These are phyloP conservation scores for Uria lomvia DNA, from an alignment of 2,113 vertebrate genomes.

Conservation along the genomic window DNA sequence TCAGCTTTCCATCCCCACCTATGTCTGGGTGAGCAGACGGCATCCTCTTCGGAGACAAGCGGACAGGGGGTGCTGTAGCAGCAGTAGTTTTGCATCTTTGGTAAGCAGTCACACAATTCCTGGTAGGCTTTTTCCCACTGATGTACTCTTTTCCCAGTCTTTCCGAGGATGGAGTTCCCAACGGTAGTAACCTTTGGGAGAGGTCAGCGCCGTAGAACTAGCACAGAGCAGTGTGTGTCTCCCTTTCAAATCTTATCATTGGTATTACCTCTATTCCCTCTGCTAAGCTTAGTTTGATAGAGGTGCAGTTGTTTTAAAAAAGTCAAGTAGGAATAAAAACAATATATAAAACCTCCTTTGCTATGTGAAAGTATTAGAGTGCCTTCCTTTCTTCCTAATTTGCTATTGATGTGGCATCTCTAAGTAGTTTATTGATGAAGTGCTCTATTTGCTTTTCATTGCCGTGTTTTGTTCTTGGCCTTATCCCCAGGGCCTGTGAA, in stretches of 20 bases:
- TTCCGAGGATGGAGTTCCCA: not conserved
- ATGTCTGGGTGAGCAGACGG: fast-evolving
- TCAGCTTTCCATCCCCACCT: not conserved
- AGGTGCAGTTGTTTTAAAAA: not conserved
- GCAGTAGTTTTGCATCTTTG: not conserved
- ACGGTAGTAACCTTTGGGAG: not conserved
- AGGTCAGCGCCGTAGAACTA: not conserved
- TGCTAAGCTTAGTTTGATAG: not conserved
- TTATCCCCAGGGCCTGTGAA: conserved; percentile 60
- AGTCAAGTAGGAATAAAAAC: conserved; percentile 55
- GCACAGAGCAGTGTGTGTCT: not conserved
- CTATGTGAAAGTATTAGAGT: conserved; percentile 17
- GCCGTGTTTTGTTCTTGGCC: conserved; percentile 62
- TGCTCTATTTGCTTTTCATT: conserved; percentile 59
- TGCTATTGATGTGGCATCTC: conserved; percentile 56
- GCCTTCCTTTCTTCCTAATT: conserved; percentile 57
- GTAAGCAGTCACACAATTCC: not conserved
- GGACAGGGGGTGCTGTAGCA: not conserved
- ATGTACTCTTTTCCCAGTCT: not conserved
- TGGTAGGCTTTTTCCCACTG: not conserved
- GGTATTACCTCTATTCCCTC: not conserved
- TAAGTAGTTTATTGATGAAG: conserved; percentile 64
- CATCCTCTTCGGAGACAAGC: not conserved
- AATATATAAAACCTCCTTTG: conserved; percentile 28
- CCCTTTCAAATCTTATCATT: not conserved